Base-by-base conservation (phyloP, 1,140 invertebrate species). In the Chrysomallon squamiferum region DNA sequence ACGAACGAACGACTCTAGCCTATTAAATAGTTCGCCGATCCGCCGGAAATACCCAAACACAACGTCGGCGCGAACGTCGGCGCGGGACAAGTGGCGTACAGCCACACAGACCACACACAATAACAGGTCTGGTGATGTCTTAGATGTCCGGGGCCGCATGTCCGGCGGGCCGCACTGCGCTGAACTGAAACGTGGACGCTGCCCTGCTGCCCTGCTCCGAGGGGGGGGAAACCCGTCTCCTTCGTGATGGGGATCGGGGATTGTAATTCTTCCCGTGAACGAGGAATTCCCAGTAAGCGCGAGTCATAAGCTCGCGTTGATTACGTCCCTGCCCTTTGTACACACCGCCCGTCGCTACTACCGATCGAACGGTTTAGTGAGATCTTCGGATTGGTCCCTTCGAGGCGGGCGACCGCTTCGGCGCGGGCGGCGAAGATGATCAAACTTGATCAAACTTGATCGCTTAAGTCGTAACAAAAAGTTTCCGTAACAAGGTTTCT, bases 301-400 rank as follows among this genome's bases (percentile, higher is more conserved):
- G 88, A 91, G 91, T 92, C 91, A 93, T 91, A 86, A 92, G 89
- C 91, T 91, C 87, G 91, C 88, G 45, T 47, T 47, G 45, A 47
- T 47, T 47, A 47, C 45, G 45, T 47, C 45, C 45, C 45, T 47
- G 45, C 45, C 45, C 90, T 92, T 92, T 92, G 91, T 92, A 92
- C 91, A 93, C 91, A 93, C 91, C 91, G 91, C 91, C 91, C 91
- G 91, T 93, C 91, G 91, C 91, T 93, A 92, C 90, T 92, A 92
- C 91, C 91, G 91, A 93, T 92, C 90, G 91, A 91, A 90, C 90
- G 89, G 87, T 90, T 90, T 90, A 90, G 91, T 85, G 90, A 92
- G 89, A 88, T 87, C 88, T 89, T 90, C 88, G 89, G 90, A 92
- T 88, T 72, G 65, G 79, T 84, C 86, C 84, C 85, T 86, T 84